phyloP scores from a whole-genome alignment of 1,140 invertebrate genomes.

The Atopsyche davidsoni region DNA sequence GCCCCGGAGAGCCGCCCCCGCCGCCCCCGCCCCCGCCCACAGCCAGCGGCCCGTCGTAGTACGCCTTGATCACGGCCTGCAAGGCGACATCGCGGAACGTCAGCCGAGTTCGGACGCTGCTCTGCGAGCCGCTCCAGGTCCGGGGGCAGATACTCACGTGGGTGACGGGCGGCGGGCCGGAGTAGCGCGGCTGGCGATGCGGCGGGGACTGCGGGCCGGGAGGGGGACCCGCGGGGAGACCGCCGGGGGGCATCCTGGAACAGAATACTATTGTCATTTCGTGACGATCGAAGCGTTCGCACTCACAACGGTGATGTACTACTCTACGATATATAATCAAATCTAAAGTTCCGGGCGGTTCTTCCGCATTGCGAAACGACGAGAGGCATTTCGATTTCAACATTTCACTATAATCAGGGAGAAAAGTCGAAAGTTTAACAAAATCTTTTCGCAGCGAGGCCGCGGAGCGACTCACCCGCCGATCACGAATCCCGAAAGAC shows the following conservation, averaged over 20 bases:
- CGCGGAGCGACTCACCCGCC: constrained; percentile 44
- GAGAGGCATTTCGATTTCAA: no score
- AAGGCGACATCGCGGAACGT: constrained; percentile 3
- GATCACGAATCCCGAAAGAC: constrained; percentile 46
- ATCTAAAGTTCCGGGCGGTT: no score
- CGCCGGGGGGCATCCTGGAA: constrained; percentile 24
- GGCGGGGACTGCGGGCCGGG: constrained; percentile 26
- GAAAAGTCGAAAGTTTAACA: no score
- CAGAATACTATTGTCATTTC: no score
- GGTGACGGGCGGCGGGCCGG: constrained; percentile 14
- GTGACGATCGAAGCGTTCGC: no score
- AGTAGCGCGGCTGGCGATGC: constrained; percentile 15
- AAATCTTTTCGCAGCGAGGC: no score
- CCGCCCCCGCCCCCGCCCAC: constrained; percentile 24
- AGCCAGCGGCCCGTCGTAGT: constrained; percentile 45
- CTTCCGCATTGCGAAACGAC: no score
- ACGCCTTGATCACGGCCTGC: constrained; percentile 48
- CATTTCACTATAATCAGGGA: no score
- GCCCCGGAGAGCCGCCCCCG: constrained; percentile 6
- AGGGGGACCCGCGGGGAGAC: constrained; percentile 13
- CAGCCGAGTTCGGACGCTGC: background rate
- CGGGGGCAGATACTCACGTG: constrained; percentile 20
- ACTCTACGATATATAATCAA: no score
- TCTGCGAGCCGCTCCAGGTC: background rate
- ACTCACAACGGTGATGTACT: no score